phyloP scores from a whole-genome alignment of 2,113 vertebrate species.

The Oncorhynchus nerka region DNA sequence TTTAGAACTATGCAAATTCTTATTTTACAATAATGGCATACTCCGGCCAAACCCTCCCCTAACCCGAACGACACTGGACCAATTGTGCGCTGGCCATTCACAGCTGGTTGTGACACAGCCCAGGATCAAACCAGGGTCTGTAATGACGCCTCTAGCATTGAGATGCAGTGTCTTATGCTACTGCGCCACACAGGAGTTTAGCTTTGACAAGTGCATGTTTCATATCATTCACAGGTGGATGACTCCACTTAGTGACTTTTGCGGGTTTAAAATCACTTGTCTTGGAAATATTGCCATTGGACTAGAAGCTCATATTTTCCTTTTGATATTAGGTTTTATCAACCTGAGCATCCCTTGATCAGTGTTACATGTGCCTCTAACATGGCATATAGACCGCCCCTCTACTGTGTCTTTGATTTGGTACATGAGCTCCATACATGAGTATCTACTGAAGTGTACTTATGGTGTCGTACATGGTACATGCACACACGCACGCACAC shows the following conservation, averaged over 20 bases:
- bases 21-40: too few species aligned
- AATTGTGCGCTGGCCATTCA: too few species aligned
- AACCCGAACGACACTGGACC: too few species aligned
- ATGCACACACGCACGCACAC: too few species aligned
- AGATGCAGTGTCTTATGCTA: too few species aligned
- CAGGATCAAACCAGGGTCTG: too few species aligned
- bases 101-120: too few species aligned
- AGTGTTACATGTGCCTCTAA: not conserved
- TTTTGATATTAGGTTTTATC: conserved; percentile 1
- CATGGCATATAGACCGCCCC: not conserved
- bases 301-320: not conserved
- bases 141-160: too few species aligned
- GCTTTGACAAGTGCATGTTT: not conserved
- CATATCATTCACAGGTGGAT: not conserved
- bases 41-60: too few species aligned
- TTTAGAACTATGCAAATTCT: too few species aligned
- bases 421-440: not conserved
- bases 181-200: not conserved
- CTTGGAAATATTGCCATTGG: not conserved
- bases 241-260: not conserved
- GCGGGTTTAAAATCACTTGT: not conserved
- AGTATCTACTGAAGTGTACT: too few species aligned
- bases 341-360: conserved; percentile 7
- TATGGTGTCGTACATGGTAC: too few species aligned
- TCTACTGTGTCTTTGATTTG: conserved; percentile 5